phyloP scores from a whole-genome alignment of 2,113 vertebrate genomes.

The Porphyrio hochstetteri region DNA sequence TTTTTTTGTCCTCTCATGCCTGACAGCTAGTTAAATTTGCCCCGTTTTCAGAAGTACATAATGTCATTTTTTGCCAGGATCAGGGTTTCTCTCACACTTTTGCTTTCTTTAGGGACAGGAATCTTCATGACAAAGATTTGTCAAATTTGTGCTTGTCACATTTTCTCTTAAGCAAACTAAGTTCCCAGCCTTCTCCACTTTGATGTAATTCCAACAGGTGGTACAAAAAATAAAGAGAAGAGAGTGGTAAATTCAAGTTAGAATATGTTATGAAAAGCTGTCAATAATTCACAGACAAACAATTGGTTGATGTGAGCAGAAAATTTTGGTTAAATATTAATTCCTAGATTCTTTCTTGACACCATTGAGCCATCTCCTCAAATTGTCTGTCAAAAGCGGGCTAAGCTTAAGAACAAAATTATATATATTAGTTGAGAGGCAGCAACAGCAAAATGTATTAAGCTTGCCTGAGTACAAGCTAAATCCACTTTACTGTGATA shows the following conservation, averaged over 20 bases:
- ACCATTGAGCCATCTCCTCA: background rate
- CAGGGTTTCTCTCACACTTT: background rate
- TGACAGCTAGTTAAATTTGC: background rate
- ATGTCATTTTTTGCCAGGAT: background rate
- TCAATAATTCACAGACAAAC: background rate
- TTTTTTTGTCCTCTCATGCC: background rate
- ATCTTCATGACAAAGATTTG: rapidly evolving
- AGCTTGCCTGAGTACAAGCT: background rate
- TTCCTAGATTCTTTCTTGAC: background rate
- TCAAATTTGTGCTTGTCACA: background rate
- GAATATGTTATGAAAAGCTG: background rate
- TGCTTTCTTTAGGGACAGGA: background rate
- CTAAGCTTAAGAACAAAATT: background rate
- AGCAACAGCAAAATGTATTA: background rate
- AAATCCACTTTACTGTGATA: background rate
- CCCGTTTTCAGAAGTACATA: background rate
- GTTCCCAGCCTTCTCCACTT: background rate
- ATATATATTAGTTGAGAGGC: background rate
- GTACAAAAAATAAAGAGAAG: background rate
- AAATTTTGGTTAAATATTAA: background rate
- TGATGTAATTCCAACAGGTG: background rate
- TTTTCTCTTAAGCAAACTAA: background rate
- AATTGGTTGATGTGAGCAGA: background rate
- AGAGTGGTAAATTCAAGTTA: background rate
- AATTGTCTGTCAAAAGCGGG: background rate